These are phyloP conservation scores for Miopithecus talapoin DNA, from an alignment of 2,797 vertebrate genomes.

Conservation along the genomic window DNA sequence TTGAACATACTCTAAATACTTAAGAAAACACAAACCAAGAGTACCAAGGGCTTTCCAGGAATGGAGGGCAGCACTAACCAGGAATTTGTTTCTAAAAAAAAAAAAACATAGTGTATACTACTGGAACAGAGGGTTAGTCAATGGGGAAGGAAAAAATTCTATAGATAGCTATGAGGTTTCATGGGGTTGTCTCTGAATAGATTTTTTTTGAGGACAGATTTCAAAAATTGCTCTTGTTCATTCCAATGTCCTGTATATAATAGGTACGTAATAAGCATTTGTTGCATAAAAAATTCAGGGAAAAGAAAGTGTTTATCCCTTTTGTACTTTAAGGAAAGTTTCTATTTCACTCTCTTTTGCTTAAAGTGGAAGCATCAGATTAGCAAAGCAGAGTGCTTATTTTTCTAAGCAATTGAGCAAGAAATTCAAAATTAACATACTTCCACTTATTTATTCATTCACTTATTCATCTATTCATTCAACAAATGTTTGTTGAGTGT, in stretches of 20 bases:
- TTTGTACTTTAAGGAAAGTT: constrained; percentile 7
- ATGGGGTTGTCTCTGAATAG: neutral
- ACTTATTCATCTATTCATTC: neutral
- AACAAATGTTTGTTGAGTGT: neutral
- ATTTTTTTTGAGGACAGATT: neutral
- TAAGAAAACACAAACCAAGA: neutral
- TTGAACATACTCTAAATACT: neutral
- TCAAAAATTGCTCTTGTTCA: neutral
- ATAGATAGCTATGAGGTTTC: neutral
- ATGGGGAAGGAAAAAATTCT: neutral
- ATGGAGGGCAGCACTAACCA: neutral
- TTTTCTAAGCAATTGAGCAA: constrained; percentile 4
- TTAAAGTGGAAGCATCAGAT: neutral
- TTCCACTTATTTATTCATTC: neutral
- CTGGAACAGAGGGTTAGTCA: neutral
- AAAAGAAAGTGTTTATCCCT: neutral
- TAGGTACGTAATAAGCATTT: neutral
- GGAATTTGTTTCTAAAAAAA: neutral
- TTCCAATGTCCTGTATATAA: neutral
- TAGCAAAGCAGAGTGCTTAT: neutral
- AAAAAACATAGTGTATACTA: neutral
- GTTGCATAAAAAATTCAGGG: neutral
- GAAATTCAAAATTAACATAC: constrained; percentile 23
- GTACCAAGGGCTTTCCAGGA: neutral
- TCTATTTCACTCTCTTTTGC: neutral